Evolutionary conservation across 2,797 vertebrate species (phyloP).

Genomic region (Lithobates pipiens): DNA sequence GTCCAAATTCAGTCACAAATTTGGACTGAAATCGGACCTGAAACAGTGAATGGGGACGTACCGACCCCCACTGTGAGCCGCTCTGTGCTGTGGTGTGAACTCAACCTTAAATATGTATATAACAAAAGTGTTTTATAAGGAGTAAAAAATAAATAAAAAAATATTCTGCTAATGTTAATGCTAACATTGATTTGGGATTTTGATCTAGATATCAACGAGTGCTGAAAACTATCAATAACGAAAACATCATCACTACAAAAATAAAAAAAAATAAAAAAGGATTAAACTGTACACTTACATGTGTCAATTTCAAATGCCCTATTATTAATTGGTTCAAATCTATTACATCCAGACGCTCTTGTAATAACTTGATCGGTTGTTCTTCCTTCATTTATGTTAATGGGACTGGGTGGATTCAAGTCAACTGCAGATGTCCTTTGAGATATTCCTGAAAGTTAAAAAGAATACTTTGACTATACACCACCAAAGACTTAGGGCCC

Average conservation of each 20-base stretch:
- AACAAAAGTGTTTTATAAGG: too few relatives aligned
- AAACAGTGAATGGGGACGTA: too few relatives aligned
- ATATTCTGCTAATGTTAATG: too few relatives aligned
- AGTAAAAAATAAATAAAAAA: too few relatives aligned
- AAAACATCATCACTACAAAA: not conserved
- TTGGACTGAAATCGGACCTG: too few relatives aligned
- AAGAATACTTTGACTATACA: not conserved
- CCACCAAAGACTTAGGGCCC: not conserved
- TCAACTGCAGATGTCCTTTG: constrained; percentile 56
- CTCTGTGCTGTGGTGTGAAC: too few relatives aligned
- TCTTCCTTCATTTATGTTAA: constrained; percentile 66
- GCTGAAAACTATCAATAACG: not conserved
- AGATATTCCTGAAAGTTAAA: constrained; percentile 57
- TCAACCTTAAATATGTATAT: too few relatives aligned
- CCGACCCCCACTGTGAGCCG: too few relatives aligned
- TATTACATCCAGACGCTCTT: constrained; percentile 58
- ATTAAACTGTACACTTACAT: constrained; percentile 35
- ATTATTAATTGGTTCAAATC: constrained; percentile 50
- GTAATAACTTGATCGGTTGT: constrained; percentile 58
- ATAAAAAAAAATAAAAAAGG: not conserved
- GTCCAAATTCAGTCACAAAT: too few relatives aligned
- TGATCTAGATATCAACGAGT: not conserved
- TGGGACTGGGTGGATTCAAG: constrained; percentile 60
- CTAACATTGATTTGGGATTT: too few relatives aligned
- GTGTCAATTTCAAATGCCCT: constrained; percentile 65